Base-by-base conservation (phyloP, 2,888 invertebrate genomes). In the Eilema caniola region DNA sequence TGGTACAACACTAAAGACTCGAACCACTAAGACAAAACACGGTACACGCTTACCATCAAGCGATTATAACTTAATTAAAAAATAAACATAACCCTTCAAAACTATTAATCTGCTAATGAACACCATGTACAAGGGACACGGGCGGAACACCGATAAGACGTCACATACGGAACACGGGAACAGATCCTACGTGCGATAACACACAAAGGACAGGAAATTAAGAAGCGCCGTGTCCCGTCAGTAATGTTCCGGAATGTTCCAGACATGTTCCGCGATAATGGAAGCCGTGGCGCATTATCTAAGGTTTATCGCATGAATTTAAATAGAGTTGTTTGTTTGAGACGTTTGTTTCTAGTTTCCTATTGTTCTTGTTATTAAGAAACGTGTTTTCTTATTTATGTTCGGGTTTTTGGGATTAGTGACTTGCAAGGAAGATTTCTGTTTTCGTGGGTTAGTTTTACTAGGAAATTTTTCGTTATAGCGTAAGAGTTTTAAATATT, bases 181-280 rank as follows among this genome's bases (percentile, higher is more conserved):
- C 63, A 65, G 69, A 64, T 65, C 47, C 24, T 33, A 69, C 60
- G 37, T 60, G 69, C 28, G 69, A 69, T 65, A 65, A 11, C 23
- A 61, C 61, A 69, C 69, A 69, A 69, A 64, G 60, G 69, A 31
- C 60, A 24, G 69, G 69, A 64, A 69, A 65, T 69, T 53, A 69
- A 69, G 69, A 60, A 24, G 47, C 60, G 53, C 59, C 47, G 63
- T 41, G 69, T 31, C 28, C 47, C 60, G 31, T 60, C 61, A 65
- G 61, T 33, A 33, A 53, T 60, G 60, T 53, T 61, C 64, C 33
- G 33, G 60, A 33, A 53, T 60, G 60, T 53, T 61, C 64, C 33
- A 25, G 60, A 64, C 53, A 53, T 69, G 69, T 65, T 31, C 60
- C 53, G 3, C 47, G 60, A 65, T 61, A 61, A 56, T 37, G 56